Evolutionary conservation across 2,797 vertebrate genomes (phyloP), one percentile per base, ranked within the genome.

Genomic region (Delichon dasypus): DNA sequence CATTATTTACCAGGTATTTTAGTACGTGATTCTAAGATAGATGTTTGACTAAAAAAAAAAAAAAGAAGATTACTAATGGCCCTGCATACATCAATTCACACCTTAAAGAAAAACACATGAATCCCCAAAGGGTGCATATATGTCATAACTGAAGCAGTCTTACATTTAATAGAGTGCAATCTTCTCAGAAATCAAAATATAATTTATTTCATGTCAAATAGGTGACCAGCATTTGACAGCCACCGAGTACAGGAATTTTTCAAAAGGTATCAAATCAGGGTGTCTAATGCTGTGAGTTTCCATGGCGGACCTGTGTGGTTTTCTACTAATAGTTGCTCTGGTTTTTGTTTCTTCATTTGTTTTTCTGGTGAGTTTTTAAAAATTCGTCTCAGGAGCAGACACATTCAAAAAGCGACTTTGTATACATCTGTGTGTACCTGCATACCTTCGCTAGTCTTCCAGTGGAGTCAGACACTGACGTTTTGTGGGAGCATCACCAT

Each of bases 201-300:
- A 70, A 90, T 95, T 94, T 91, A 84, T 94, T 95, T 94, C 8
- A 19, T 85, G 80, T 90, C 91, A 76, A 62, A 73, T 38, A 75
- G 21, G 32, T 81, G 83, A 82, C 66, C n/a, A 93, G 26, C 7
- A 42, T 78, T 75, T 91, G 93, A 78, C 47, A 91, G 60, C 36
- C 62, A 48, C 32, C 15, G 66, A 81, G 21, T 48, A 65, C 16
- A 70, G 51, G 34, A 70, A 78, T 91, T 95, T 94, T 95, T 91
- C 47, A 53, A 53, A 86, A 67, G 16, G 3, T 61, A 45, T 85
- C 14, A 73, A 53, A 82, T 85, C 48, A 61, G 23, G 2, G 8
- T 73, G 50, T 86, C 34, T 88, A 55, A n/a, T 66, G 75, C 12
- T 70, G 51, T 67, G 64, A 67, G 27, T 45, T 90, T 65, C 90